Percentiles rank a stretch among this genome's conserved stretches.
Conservation (phyloP, 2,113 vertebrate genomes). For the Sander vitreus region DNA sequence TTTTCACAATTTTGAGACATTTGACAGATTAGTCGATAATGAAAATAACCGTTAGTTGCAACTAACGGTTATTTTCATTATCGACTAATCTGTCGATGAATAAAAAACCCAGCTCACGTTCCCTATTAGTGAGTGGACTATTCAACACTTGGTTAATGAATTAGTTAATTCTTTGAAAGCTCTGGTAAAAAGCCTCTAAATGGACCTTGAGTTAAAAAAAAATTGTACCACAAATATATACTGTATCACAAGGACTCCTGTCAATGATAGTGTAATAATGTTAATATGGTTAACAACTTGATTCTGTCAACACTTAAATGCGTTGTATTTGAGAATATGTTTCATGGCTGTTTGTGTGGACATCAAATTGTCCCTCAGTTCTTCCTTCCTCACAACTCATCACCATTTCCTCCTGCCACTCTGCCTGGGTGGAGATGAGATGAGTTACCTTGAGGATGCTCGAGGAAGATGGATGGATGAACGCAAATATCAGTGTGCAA, state of each 20-base stretch:
- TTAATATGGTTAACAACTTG: neutral
- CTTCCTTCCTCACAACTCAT: neutral
- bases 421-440: conserved; percentile 15
- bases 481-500: neutral
- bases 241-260: neutral
- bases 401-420: neutral
- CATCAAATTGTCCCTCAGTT: too few species aligned
- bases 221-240: too few species aligned
- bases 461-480: conserved; percentile 11
- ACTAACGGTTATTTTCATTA: too few species aligned
- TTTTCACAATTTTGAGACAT: too few species aligned
- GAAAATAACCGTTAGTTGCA: too few species aligned
- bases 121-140: too few species aligned
- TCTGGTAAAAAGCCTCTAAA: neutral
- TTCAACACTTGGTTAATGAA: too few species aligned
- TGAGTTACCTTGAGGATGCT: conserved; percentile 17
- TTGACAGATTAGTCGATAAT: too few species aligned
- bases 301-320: neutral
- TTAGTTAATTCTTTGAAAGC: neutral
- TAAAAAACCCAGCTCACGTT: too few species aligned
- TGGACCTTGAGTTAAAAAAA: neutral
- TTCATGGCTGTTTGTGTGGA: neutral
- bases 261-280: neutral
- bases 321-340: neutral
- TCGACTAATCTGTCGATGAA: too few species aligned